Percentiles rank a stretch among this genome's conserved stretches.
phyloP scores from a whole-genome alignment of 2,888 invertebrate genomes.

The Acronicta leporina region DNA sequence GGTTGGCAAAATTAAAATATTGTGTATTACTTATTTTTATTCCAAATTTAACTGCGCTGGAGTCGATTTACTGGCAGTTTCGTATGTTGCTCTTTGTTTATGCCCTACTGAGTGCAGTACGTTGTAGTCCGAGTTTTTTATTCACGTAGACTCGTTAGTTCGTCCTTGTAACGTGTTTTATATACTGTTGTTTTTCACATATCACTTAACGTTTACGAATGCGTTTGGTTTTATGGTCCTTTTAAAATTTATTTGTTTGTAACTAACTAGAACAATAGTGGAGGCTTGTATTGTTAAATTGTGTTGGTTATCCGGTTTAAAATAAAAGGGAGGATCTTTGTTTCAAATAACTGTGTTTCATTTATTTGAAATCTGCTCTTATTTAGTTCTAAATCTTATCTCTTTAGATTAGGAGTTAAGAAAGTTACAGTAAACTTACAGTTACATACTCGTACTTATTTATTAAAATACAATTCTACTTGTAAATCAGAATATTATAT shows the following conservation, averaged over 20 bases:
- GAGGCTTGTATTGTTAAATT: constrained; percentile 23
- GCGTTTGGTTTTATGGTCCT: constrained; percentile 42
- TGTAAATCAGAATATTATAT: too few relatives aligned
- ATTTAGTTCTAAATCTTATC: too few relatives aligned
- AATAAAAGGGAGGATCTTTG: neutral
- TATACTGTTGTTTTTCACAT: constrained; percentile 69
- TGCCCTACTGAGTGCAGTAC: constrained; percentile 60
- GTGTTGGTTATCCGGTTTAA: constrained; percentile 19
- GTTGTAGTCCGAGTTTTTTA: constrained; percentile 48
- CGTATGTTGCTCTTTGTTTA: constrained; percentile 67
- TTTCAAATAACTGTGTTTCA: too few relatives aligned
- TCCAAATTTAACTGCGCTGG: constrained; percentile 80
- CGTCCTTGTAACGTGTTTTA: constrained; percentile 50
- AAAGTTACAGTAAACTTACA: too few relatives aligned
- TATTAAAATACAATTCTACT: too few relatives aligned
- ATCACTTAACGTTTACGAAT: constrained; percentile 65
- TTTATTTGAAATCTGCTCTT: too few relatives aligned
- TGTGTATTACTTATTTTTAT: constrained; percentile 86
- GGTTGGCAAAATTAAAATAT: constrained; percentile 87
- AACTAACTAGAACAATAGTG: constrained; percentile 39
- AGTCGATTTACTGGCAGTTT: constrained; percentile 79
- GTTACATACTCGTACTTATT: too few relatives aligned
- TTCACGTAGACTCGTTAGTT: constrained; percentile 23
- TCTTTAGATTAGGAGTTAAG: too few relatives aligned
- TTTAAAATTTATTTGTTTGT: constrained; percentile 47